Conservation (phyloP, 37 sponge, comb jelly and placozoan genomes). For the Halichondria panicea region DNA sequence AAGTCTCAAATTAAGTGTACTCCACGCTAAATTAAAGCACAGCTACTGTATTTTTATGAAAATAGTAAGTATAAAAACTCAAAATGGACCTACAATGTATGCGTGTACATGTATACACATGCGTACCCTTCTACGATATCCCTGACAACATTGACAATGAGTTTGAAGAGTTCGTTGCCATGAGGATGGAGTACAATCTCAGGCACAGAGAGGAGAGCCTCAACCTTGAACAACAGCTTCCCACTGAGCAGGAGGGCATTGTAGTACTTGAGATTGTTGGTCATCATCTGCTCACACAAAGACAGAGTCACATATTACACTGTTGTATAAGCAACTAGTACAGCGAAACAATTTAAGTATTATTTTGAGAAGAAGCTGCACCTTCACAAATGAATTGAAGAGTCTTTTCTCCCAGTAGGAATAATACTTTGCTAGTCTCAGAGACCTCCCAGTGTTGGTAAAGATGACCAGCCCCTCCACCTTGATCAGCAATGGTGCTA, state of each 20-base stretch:
- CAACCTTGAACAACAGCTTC: conserved; percentile 84
- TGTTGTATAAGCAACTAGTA: too few species aligned
- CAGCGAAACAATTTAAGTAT: too few species aligned
- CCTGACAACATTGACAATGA: conserved; percentile 52
- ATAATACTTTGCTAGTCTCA: conserved; percentile 78
- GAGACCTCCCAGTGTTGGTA: conserved; percentile 93
- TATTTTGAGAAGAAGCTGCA: too few species aligned
- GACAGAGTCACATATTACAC: too few species aligned
- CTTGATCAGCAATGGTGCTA: conserved; percentile 97
- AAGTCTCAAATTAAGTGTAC: background rate
- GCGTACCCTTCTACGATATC: conserved; percentile 78
- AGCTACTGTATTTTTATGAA: background rate
- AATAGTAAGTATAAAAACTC: background rate
- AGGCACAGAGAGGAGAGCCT: conserved; percentile 88
- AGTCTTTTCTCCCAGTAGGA: conserved; percentile 90
- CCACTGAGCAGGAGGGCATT: conserved; percentile 59
- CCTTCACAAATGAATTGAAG: conserved; percentile 81
- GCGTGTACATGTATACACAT: background rate
- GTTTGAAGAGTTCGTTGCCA: conserved; percentile 87
- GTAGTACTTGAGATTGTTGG: conserved; percentile 71
- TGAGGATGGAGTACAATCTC: conserved; percentile 94
- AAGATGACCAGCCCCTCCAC: conserved; percentile 94
- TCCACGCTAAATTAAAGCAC: background rate
- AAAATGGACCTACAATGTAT: background rate
- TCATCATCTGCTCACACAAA: conserved; percentile 87